Base-by-base conservation (phyloP, 2,113 vertebrate species). In the Apodemus speciosus region DNA sequence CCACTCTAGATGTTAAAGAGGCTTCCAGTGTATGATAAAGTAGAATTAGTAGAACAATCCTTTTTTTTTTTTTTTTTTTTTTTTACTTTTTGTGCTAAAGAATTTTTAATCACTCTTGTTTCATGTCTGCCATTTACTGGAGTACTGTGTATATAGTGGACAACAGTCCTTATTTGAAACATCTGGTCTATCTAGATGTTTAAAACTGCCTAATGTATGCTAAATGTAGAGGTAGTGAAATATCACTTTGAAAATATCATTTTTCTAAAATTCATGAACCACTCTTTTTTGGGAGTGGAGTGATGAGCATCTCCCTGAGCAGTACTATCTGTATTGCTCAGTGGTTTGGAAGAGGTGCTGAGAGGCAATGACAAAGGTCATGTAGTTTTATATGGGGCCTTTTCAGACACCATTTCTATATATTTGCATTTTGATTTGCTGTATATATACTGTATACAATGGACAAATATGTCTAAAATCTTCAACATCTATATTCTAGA, bases 401-500 rank as follows among this genome's bases (percentile, higher is more conserved):
- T 51, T 77, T 76, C 43, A 49, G 73, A 83, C 43, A 38, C 75
- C 89, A 38, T 92, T 77, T 85, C 75, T 92, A 14, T 92, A 66
- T 66, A 58, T 20, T 94, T 89, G n/a, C 25, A 43, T 86, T 92
- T 92, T 76, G 10, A 71, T 93, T 66, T 85, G 30, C n/a, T n/a
- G n/a, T n/a, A n/a, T n/a, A n/a, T 85, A 62, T 85, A 88, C 5
- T 93, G 43, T 86, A 90, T 58, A 66, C 85, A 83, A 75, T 77
- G 86, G 64, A 53, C 77, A 85, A 32, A n/a, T 64, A 27, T 79
- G 91, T 79, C 68, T 73, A 93, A 81, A 81, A 66, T 91, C 81
- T 93, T 46, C n/a, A 94, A 38, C 62, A 58, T 81, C 90, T 86
- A 84, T 71, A 88, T 64, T 88, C n/a, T 91, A 88, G 62, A 88